phyloP scores from a whole-genome alignment of 1,140 invertebrate genomes.

The Pissodes strobi region DNA sequence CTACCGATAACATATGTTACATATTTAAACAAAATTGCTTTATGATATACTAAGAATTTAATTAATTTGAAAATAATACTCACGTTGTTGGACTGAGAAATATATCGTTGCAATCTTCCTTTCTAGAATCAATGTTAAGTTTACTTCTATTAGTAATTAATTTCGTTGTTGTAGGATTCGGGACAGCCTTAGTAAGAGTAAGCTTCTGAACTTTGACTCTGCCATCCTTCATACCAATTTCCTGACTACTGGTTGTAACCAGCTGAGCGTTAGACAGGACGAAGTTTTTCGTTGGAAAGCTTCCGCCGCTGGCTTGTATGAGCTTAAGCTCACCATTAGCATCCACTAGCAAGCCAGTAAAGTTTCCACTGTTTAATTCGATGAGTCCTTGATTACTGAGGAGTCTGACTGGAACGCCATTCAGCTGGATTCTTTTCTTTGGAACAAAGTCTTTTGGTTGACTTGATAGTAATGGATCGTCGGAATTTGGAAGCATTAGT shows the following conservation, averaged over 20 bases:
- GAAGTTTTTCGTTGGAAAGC: constrained; percentile 57
- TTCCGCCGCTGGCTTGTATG: constrained; percentile 58
- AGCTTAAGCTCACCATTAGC: constrained; percentile 69
- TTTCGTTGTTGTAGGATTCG: constrained; percentile 39
- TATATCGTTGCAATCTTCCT: constrained; percentile 66
- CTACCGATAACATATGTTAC: too few relatives aligned
- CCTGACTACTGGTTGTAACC: constrained; percentile 40
- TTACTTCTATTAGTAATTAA: constrained; percentile 53
- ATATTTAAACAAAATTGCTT: too few relatives aligned
- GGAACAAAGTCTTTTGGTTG: constrained; percentile 77
- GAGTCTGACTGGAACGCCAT: constrained; percentile 62
- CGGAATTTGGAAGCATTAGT: constrained; percentile 82
- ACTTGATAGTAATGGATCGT: constrained; percentile 79
- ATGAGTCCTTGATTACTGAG: constrained; percentile 66
- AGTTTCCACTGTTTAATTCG: constrained; percentile 62
- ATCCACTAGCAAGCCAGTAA: constrained; percentile 67
- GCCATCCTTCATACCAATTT: constrained; percentile 38
- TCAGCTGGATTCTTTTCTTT: constrained; percentile 66
- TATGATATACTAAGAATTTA: too few relatives aligned
- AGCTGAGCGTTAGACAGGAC: constrained; percentile 59
- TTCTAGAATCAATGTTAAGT: constrained; percentile 54
- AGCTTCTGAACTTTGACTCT: constrained; percentile 50
- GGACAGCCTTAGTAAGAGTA: constrained; percentile 46
- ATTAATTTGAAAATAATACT: constrained; percentile 37
- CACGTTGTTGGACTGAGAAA: constrained; percentile 75